phyloP scores from a whole-genome alignment of 2,113 vertebrate genomes.

The Muntiacus muntjak region DNA sequence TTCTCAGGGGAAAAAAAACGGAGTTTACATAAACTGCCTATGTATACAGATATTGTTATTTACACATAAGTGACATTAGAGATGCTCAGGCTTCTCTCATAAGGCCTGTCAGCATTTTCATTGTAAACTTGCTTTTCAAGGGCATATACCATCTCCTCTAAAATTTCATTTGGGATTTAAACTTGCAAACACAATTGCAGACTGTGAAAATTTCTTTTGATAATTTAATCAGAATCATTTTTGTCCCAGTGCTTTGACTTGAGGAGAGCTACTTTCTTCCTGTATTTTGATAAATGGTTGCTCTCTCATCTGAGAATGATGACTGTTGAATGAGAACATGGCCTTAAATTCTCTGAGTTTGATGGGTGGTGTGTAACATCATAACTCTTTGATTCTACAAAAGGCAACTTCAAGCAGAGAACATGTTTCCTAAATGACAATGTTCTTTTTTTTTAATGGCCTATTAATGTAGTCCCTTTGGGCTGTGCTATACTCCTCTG shows the following conservation, averaged over 20 bases:
- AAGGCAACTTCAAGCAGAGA: constrained; percentile 3
- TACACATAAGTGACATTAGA: constrained; percentile 1
- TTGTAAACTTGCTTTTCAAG: constrained; percentile 40
- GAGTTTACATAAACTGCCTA: neutral
- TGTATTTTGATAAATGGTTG: constrained; percentile 51
- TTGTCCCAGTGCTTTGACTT: constrained; percentile 34
- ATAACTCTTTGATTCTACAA: constrained; percentile 46
- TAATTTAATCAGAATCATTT: constrained; percentile 50
- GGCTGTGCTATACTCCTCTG: neutral
- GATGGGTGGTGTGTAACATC: constrained; percentile 23
- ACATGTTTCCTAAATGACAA: constrained; percentile 32
- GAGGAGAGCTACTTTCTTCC: neutral
- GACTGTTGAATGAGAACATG: constrained; percentile 46
- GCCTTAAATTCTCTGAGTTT: constrained; percentile 14
- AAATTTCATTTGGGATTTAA: constrained; percentile 56
- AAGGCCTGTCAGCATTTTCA: constrained; percentile 56
- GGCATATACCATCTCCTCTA: constrained; percentile 11
- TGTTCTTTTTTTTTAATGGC: constrained; percentile 6
- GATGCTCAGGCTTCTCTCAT: neutral
- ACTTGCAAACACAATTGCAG: constrained; percentile 42
- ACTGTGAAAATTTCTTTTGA: constrained; percentile 43
- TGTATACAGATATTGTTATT: neutral
- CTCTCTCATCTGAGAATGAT: constrained; percentile 39
- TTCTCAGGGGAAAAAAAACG: neutral
- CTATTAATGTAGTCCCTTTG: constrained; percentile 4